phyloP scores from a whole-genome alignment of 2,888 invertebrate genomes.

The Aricia artaxerxes region DNA sequence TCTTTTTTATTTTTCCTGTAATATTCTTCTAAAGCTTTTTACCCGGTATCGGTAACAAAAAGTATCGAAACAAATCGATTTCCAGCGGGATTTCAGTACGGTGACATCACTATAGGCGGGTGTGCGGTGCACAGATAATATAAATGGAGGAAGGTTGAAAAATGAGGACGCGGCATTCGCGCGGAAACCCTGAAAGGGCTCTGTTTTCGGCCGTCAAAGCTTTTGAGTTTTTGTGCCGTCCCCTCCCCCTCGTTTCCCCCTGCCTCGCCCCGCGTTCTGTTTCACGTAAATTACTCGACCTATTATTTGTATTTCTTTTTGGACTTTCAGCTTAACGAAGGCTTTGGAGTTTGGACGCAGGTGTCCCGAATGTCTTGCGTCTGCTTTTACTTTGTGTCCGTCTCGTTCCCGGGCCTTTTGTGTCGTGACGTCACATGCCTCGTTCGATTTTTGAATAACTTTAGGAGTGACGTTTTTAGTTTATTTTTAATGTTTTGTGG shows the following conservation, averaged over 20 bases:
- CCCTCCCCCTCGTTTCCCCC: not conserved
- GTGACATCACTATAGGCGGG: constrained; percentile 57
- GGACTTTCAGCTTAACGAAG: not conserved
- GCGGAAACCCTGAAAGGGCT: constrained; percentile 72
- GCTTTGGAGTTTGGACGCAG: constrained; percentile 27
- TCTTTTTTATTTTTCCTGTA: not conserved
- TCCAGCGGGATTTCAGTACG: constrained; percentile 56
- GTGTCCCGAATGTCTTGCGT: constrained; percentile 24
- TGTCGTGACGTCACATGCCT: constrained; percentile 13
- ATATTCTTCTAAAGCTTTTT: not conserved
- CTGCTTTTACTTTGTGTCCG: constrained; percentile 10
- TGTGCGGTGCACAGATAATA: constrained; percentile 78
- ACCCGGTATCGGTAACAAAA: not conserved
- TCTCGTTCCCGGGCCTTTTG: not conserved
- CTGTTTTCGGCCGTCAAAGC: constrained; percentile 62
- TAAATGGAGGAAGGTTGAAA: constrained; percentile 78
- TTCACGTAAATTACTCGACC: constrained; percentile 30
- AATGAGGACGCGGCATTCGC: constrained; percentile 73
- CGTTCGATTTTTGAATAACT: not conserved
- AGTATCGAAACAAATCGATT: constrained; percentile 48
- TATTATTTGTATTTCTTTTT: constrained; percentile 26
- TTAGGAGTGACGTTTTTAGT: not conserved
- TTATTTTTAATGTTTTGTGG: not conserved
- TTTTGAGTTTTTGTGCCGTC: constrained; percentile 48
- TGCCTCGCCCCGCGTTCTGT: constrained; percentile 2